Conservation (phyloP, 2,888 invertebrate genomes). For the Dugesia japonica region DNA sequence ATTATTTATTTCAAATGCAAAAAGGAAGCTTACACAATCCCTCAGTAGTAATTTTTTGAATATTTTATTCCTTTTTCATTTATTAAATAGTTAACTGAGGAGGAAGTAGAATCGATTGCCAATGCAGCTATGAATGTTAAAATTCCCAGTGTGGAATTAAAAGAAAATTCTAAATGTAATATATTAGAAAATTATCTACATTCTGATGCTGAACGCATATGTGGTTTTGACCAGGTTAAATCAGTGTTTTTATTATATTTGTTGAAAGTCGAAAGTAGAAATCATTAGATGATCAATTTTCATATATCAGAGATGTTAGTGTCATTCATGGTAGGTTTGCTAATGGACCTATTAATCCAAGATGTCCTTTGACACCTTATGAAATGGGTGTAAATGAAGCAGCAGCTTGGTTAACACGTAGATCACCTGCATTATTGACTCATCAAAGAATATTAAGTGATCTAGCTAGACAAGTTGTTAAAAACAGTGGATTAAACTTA, state of each 20-base stretch:
- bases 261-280: too few species aligned
- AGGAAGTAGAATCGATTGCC: not conserved
- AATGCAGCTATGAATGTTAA: not conserved
- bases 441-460: conserved; percentile 27
- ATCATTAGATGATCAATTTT: conserved; percentile 29
- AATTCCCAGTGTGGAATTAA: not conserved
- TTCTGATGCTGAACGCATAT: not conserved
- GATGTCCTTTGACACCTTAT: conserved; percentile 31
- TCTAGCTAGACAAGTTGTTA: conserved; percentile 25
- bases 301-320: conserved; percentile 31
- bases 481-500: conserved; percentile 31
- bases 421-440: conserved; percentile 31
- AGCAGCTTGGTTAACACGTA: conserved; percentile 33
- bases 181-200: not conserved
- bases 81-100: not conserved
- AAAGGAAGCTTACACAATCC: not conserved
- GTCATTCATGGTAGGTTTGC: conserved; percentile 31
- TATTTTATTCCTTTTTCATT: not conserved
- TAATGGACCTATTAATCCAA: conserved; percentile 30
- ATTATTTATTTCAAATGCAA: not conserved
- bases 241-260: too few species aligned
- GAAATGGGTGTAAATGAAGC: conserved; percentile 34
- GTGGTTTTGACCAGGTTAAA: not conserved
- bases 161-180: not conserved
- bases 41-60: not conserved